Evolutionary conservation across 2,888 invertebrate genomes (phyloP).

Genomic region (Lydus trimaculatus): DNA sequence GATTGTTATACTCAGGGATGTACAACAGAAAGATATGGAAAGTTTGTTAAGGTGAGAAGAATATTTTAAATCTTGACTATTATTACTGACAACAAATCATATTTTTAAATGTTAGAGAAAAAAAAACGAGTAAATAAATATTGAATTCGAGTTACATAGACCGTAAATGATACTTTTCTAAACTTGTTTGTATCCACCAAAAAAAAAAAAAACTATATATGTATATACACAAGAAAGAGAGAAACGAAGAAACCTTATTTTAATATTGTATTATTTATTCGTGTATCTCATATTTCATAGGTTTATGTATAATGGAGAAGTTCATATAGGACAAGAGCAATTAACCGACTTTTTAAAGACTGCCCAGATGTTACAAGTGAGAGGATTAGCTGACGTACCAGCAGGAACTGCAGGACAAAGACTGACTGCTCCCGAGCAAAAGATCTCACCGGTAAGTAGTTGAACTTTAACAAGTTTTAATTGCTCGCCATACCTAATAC

Average conservation of each 20-base stretch:
- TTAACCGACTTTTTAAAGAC: slow-evolving; percentile 86
- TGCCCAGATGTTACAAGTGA: slow-evolving; percentile 86
- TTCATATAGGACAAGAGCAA: slow-evolving; percentile 88
- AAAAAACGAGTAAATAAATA: slow-evolving; percentile 11
- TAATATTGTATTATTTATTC: not conserved
- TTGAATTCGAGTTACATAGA: not conserved
- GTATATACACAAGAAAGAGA: too few relatives aligned
- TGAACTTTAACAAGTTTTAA: slow-evolving; percentile 7
- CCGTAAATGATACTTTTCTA: slow-evolving; percentile 8
- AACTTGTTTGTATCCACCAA: slow-evolving; percentile 30
- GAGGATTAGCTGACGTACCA: slow-evolving; percentile 84
- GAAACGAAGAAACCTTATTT: not conserved
- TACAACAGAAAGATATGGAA: slow-evolving; percentile 86
- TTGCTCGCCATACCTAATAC: not conserved
- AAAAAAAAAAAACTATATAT: too few relatives aligned
- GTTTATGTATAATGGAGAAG: slow-evolving; percentile 94
- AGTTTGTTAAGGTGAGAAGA: slow-evolving; percentile 75
- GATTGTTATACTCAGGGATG: slow-evolving; percentile 86
- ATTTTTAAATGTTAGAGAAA: slow-evolving; percentile 6
- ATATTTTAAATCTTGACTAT: slow-evolving; percentile 5
- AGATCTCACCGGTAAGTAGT: slow-evolving; percentile 73
- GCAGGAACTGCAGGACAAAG: slow-evolving; percentile 59
- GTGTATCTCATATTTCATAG: slow-evolving; percentile 55
- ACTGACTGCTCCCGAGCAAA: slow-evolving; percentile 65
- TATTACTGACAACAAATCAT: slow-evolving; percentile 6